phyloP scores from a whole-genome alignment of 2,797 vertebrate genomes.

The Acanthopagrus latus region DNA sequence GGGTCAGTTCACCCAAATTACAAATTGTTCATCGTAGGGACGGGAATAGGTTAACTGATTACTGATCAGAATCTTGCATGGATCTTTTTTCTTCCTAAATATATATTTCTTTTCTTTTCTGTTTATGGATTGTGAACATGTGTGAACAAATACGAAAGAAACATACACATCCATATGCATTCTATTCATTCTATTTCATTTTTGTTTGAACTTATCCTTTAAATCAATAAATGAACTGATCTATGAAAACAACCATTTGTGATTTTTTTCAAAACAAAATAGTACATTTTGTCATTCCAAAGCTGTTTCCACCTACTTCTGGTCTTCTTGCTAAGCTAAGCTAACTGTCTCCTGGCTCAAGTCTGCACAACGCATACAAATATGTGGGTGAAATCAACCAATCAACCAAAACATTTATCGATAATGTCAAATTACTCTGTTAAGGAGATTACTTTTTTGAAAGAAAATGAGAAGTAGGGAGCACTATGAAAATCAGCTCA shows the following conservation, averaged over 20 bases:
- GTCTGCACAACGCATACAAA: no score
- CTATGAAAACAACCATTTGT: no score
- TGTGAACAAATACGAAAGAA: background rate
- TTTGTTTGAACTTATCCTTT: no score
- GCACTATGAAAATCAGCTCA: background rate
- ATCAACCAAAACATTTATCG: background rate
- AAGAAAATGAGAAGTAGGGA: conserved; percentile 4
- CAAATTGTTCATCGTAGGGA: no score
- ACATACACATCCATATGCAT: background rate
- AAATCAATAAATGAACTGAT: no score
- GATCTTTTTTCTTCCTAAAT: background rate
- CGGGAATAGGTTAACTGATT: background rate
- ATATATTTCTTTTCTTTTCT: background rate
- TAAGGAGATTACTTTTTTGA: background rate
- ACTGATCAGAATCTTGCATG: background rate
- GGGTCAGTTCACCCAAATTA: conserved; percentile 1
- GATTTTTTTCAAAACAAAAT: background rate
- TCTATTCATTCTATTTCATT: no score
- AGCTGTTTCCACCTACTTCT: no score
- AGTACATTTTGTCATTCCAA: background rate
- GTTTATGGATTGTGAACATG: background rate
- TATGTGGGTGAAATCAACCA: no score
- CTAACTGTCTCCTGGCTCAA: no score
- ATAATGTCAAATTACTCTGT: background rate
- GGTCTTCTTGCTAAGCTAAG: no score